These are phyloP conservation scores for Simalia tracyae DNA, from an alignment of 2,797 vertebrate genomes.

Conservation along the genomic window DNA sequence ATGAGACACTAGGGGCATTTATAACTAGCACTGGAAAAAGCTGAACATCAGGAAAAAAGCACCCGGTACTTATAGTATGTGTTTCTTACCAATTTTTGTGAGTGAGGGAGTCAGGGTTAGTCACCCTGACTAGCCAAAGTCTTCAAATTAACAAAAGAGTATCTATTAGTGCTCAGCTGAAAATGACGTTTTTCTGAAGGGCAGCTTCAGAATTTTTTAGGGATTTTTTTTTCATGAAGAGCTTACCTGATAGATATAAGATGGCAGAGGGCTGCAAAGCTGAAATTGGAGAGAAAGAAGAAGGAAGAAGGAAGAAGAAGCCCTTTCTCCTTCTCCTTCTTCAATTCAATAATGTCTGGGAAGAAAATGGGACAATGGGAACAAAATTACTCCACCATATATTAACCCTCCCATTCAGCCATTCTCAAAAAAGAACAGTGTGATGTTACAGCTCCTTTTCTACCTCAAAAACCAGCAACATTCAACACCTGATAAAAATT, in stretches of 20 bases:
- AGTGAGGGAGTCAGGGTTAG: not conserved
- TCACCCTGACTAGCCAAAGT: not conserved
- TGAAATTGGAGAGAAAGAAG: not conserved
- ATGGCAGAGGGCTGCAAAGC: not conserved
- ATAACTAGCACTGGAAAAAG: constrained; percentile 50
- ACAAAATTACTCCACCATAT: not conserved
- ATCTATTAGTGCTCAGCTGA: not conserved
- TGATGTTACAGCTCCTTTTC: not conserved
- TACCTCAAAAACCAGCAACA: not conserved
- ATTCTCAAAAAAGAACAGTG: not conserved
- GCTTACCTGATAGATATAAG: not conserved
- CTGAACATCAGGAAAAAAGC: not conserved
- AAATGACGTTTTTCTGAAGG: not conserved
- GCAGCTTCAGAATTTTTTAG: not conserved
- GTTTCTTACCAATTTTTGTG: not conserved
- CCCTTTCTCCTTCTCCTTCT: not conserved
- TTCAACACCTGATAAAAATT: not conserved
- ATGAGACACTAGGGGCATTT: constrained; percentile 50
- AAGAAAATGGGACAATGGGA: too few species aligned
- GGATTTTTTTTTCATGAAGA: not conserved
- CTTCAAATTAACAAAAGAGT: not conserved
- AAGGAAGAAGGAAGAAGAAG: not conserved
- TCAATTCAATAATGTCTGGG: not conserved
- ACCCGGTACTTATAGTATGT: not conserved
- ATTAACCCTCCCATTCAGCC: not conserved